Evolutionary conservation across 2,113 vertebrate genomes (phyloP), one percentile per base, ranked within the genome.

Genomic region (Scomber japonicus): DNA sequence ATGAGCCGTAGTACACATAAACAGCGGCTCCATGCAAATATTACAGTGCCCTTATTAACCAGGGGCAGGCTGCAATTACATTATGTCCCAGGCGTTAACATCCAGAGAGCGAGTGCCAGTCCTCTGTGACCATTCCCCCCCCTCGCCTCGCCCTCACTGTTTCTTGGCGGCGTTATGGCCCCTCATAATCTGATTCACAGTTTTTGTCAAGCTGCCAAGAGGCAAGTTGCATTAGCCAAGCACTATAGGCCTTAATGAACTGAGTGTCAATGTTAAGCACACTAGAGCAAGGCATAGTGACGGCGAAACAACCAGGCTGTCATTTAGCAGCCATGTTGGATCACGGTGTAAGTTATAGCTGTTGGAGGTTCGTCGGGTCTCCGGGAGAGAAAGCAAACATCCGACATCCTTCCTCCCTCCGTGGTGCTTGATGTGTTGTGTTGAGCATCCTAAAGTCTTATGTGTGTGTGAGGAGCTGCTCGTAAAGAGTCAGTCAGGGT

Each of bases 181-280:
- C 31, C 89, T 89, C 86, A 79, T 93, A 93, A 94, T 93, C 92
- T 90, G 90, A 92, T 94, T 93, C 90, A 91, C 89, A 70, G 78
- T 82, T 89, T 86, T 82, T 93, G 91, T 93, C 92, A 85, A 6
- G 79, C 87, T 89, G 93, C 93, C 94, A 94, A 86, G 87, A 91
- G 83, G 86, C 80, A 63, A 49, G 81, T 72, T 82, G 90, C 85
- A 87, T 90, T 87, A 83, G 80, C 85, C 71, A 65, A 90, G 76
- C 75, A 30, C 89, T 77, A 79, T 68, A 74, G 84, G 84, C 80
- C 85, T 84, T 92, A 93, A 94, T 92, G 90, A 92, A 94, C 82
- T 80, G 86, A 86, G 89, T 86, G 82, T 76, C 87, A 75, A 78
- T 83, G 88, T 89, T 87, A 91, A 88, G 88, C 87, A 89, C 86